A percentile compares a stretch with the other conserved stretches of the same genome.
phyloP scores from a whole-genome alignment of 2,113 vertebrate genomes.

The Podarcis muralis region DNA sequence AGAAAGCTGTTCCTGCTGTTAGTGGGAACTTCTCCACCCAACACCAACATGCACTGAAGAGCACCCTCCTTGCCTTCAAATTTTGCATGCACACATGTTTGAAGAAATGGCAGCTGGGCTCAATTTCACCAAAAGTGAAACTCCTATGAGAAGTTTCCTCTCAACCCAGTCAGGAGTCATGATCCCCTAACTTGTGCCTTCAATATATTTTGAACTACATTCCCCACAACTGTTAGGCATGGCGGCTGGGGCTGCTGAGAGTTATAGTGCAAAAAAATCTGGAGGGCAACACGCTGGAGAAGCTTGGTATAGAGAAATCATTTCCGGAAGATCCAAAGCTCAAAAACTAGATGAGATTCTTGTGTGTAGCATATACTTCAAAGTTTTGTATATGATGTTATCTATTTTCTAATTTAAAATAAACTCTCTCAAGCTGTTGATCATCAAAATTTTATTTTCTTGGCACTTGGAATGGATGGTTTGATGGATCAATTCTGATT shows the following conservation, averaged over 20 bases:
- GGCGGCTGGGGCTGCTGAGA: too few species aligned
- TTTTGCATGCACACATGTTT: background rate
- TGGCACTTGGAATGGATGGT: background rate
- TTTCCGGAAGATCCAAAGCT: background rate
- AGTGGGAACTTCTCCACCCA: background rate
- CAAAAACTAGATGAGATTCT: background rate
- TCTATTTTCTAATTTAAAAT: constrained; percentile 42
- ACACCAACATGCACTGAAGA: background rate
- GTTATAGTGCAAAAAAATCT: too few species aligned
- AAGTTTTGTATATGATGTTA: background rate
- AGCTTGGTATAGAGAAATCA: rapidly evolving
- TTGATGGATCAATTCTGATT: constrained; percentile 31
- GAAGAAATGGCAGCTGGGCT: background rate
- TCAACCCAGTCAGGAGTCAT: background rate
- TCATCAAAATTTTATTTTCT: constrained; percentile 36
- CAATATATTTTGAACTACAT: too few species aligned
- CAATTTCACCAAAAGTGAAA: background rate
- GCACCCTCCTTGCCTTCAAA: background rate
- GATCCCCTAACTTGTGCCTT: too few species aligned
- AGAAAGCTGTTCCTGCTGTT: background rate
- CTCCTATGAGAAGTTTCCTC: too few species aligned
- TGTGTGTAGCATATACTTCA: background rate
- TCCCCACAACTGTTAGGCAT: too few species aligned
- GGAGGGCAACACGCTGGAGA: background rate
- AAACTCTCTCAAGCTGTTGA: background rate